Percentiles rank a stretch among this genome's conserved stretches.
Conservation (phyloP, 2,113 vertebrate genomes). For the Lota lota region DNA sequence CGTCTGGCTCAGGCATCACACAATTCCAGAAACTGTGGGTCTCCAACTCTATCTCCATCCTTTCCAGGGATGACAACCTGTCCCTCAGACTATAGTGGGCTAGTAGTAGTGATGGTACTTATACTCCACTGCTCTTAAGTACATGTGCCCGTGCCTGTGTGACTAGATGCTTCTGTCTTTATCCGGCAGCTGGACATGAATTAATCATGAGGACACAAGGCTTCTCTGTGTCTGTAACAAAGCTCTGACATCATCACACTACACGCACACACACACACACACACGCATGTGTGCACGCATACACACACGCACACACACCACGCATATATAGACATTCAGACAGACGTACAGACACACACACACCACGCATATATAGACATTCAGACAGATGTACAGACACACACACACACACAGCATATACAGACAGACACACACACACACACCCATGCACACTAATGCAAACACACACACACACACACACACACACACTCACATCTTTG, state of each 20-base stretch:
- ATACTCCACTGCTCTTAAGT: conserved; percentile 60
- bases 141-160: conserved; percentile 60
- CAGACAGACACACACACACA: conserved; percentile 10
- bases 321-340: conserved; percentile 4
- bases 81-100: conserved; percentile 54
- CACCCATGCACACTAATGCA: neutral
- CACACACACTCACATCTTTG: neutral
- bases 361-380: neutral
- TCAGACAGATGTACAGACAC: conserved; percentile 22
- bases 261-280: conserved; percentile 35
- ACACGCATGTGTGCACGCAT: conserved; percentile 22
- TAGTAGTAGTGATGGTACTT: conserved; percentile 34
- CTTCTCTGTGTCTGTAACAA: conserved; percentile 76
- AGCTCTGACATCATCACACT: conserved; percentile 75
- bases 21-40: neutral
- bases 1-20: conserved; percentile 25
- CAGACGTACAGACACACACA: conserved; percentile 3
- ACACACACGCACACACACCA: conserved; percentile 5
- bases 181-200: conserved; percentile 80
- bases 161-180: conserved; percentile 69
- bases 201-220: conserved; percentile 78
- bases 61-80: conserved; percentile 60
- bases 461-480: conserved; percentile 11
- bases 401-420: neutral
- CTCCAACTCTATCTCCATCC: conserved; percentile 11